Evolutionary conservation across 2,888 invertebrate genomes (phyloP), one percentile per base, ranked within the genome.

Genomic region (Poecilobothrus nobilitatus): DNA sequence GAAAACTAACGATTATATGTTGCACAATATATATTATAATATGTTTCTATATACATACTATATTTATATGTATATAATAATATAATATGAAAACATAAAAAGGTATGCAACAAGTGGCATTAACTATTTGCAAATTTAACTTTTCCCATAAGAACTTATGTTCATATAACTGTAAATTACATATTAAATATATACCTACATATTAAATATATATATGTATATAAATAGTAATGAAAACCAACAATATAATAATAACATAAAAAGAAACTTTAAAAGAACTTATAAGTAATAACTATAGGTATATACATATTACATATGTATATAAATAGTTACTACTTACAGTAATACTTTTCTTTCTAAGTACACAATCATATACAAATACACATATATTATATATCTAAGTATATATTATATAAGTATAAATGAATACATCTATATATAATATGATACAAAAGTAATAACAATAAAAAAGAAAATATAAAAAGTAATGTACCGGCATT

Each of bases 401-500:
- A 18, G 18, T 53, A 53, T 15, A 53, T 53, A 53, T 53, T 18
- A 9, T 53, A 53, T 18, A 12, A 37, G 8, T 37, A 37, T 37
- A 4, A 5, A 12, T 37, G 7, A 10, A 18, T n/a, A 53, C 6
- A 18, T 53, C 2, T 53, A 18, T 2, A n/a, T n/a, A n/a, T n/a
- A n/a, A n/a, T n/a, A 53, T 53, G 27, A 37, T 37, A 37, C 37
- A 18, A 53, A 53, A 12, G 18, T 18, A 53, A 18, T 53, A 53
- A 53, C 53, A 18, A 53, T 12, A 53, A 53, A 53, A 53, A 53
- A 2, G 5, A 27, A 27, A 4, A 27, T 27, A 53, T 18, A 53
- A 53, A 53, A 53, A 53, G 53, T 53, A 53, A 53, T 53, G 53
- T 15, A 53, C 53, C 53, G 53, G 53, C 53, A 53, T 53, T 53